Percentiles rank a stretch among this genome's conserved stretches.
These are phyloP conservation scores for Acheta domesticus DNA, from an alignment of 2,888 invertebrate species.

Conservation along the genomic window DNA sequence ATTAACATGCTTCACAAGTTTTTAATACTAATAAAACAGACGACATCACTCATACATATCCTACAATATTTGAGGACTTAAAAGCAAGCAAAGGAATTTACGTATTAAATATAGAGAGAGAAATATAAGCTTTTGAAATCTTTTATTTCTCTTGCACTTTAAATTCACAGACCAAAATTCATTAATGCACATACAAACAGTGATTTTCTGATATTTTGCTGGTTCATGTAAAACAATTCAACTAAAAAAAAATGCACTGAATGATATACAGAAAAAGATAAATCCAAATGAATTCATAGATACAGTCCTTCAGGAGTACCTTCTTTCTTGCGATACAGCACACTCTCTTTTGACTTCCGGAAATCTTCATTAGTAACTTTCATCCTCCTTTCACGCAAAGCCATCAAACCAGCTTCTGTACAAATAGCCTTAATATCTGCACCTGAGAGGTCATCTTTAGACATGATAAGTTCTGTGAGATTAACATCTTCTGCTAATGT, in stretches of 20 bases:
- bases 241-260: not conserved
- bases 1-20: too few species aligned
- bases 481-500: slow-evolving; percentile 96
- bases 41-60: too few species aligned
- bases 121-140: too few species aligned
- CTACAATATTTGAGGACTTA: too few species aligned
- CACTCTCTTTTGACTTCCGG: slow-evolving; percentile 98
- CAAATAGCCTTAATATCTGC: slow-evolving; percentile 99
- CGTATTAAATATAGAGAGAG: too few species aligned
- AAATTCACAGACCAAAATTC: too few species aligned
- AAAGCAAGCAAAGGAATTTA: too few species aligned
- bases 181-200: too few species aligned
- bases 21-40: too few species aligned
- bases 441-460: slow-evolving; percentile 98
- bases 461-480: slow-evolving; percentile 95
- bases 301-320: slow-evolving; percentile 99
- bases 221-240: too few species aligned
- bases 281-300: slow-evolving; percentile 60
- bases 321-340: slow-evolving; percentile 97
- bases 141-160: too few species aligned
- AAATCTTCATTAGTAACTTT: slow-evolving; percentile 99
- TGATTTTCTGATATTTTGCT: too few species aligned
- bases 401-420: slow-evolving; percentile 98
- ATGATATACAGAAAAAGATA: not conserved
- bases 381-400: slow-evolving; percentile 95